Conservation (phyloP, 2,797 vertebrate genomes). For the Syndactyla subalaris region DNA sequence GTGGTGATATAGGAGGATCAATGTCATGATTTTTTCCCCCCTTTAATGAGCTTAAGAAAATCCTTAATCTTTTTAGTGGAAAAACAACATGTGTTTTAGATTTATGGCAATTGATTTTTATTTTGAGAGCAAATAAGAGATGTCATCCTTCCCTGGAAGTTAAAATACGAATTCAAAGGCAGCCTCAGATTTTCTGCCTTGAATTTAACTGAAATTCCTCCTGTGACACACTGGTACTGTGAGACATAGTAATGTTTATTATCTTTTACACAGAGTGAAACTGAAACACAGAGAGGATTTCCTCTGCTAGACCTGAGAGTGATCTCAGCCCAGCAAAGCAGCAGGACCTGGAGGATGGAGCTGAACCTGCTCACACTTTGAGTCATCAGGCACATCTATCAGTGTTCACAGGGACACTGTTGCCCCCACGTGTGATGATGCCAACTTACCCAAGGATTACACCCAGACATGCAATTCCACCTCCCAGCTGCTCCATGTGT, state of each 20-base stretch:
- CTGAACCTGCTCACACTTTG: not conserved
- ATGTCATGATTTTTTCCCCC: not conserved
- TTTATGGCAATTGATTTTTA: slow-evolving; percentile 49
- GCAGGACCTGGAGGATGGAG: not conserved
- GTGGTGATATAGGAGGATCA: not conserved
- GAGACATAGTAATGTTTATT: not conserved
- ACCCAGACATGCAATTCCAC: not conserved
- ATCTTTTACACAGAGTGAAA: not conserved
- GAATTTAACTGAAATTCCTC: not conserved
- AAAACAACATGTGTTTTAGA: slow-evolving; percentile 58
- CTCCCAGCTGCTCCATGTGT: not conserved
- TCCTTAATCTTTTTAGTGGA: slow-evolving; percentile 45
- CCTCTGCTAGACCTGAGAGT: not conserved
- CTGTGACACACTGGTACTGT: not conserved
- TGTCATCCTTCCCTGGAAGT: slow-evolving; percentile 46
- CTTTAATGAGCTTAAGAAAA: slow-evolving; percentile 60
- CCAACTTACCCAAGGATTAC: not conserved
- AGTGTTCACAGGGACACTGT: not conserved
- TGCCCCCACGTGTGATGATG: not conserved
- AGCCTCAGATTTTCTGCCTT: slow-evolving; percentile 19
- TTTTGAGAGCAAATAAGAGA: slow-evolving; percentile 62
- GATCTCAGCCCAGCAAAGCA: not conserved
- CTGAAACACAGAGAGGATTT: not conserved
- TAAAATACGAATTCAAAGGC: not conserved
- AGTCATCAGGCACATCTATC: not conserved